Evolutionary conservation across 2,113 vertebrate species (phyloP).

Genomic region (Choloepus hoffmanni): DNA sequence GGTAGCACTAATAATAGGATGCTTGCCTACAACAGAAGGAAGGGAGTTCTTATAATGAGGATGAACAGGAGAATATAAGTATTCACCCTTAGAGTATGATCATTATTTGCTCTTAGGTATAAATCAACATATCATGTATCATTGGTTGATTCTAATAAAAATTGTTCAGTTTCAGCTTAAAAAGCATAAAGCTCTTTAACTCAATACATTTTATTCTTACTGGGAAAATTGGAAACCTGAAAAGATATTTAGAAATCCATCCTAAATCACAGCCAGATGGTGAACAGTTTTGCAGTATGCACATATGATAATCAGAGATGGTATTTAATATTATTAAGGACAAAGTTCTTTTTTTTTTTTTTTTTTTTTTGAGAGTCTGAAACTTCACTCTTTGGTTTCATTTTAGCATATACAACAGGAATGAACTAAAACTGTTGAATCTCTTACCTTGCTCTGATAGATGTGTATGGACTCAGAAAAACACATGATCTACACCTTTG

Average conservation of each 20-base stretch:
- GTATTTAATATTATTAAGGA: background rate
- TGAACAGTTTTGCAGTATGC: background rate
- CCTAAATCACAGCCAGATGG: background rate
- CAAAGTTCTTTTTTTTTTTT: background rate
- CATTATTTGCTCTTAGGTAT: background rate
- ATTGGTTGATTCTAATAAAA: slow-evolving; percentile 51
- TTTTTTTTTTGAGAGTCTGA: slow-evolving; percentile 10
- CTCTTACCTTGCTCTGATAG: slow-evolving; percentile 84
- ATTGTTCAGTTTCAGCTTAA: background rate
- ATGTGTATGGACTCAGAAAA: slow-evolving; percentile 99
- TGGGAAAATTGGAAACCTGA: slow-evolving; percentile 45
- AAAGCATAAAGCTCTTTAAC: slow-evolving; percentile 55
- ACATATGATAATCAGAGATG: background rate
- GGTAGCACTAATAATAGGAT: slow-evolving; percentile 20
- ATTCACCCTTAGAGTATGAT: background rate
- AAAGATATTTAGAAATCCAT: slow-evolving; percentile 37
- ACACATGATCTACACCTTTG: slow-evolving; percentile 99
- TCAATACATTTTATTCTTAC: slow-evolving; percentile 10
- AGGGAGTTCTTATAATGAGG: background rate
- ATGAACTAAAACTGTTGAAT: slow-evolving; percentile 62
- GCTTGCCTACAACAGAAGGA: slow-evolving; percentile 5
- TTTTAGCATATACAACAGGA: slow-evolving; percentile 12
- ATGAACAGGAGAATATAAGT: background rate
- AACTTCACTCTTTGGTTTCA: slow-evolving; percentile 2
- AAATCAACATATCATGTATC: background rate